Evolutionary conservation across 2,888 invertebrate species (phyloP).

Genomic region (Oeneis ivallda): DNA sequence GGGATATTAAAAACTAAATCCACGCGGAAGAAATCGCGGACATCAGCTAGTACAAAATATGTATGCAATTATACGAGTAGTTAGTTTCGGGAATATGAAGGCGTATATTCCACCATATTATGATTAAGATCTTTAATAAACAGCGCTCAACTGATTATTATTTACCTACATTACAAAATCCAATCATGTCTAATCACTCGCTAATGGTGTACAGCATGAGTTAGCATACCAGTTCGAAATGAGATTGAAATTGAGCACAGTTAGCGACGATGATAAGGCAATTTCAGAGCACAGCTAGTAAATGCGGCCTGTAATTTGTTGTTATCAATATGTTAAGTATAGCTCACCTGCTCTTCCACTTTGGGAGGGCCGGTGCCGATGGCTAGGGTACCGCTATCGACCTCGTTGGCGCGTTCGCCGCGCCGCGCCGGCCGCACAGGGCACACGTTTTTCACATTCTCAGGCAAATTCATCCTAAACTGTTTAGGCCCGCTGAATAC

Average conservation of each 20-base stretch:
- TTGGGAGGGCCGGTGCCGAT: constrained; percentile 68
- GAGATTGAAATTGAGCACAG: neutral
- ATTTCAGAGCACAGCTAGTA: constrained; percentile 1
- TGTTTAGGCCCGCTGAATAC: constrained; percentile 64
- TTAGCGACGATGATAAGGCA: constrained; percentile 11
- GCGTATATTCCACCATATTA: too few relatives aligned
- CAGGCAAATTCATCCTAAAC: constrained; percentile 67
- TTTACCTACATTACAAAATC: neutral
- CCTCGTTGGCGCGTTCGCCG: constrained; percentile 74
- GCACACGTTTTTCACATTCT: constrained; percentile 69
- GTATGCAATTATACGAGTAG: too few relatives aligned
- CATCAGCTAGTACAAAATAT: too few relatives aligned
- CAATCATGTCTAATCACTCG: neutral
- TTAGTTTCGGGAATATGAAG: too few relatives aligned
- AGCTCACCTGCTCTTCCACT: constrained; percentile 80
- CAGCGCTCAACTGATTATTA: neutral
- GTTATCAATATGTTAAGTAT: constrained; percentile 77
- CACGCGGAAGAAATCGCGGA: too few relatives aligned
- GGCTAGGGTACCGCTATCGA: constrained; percentile 78
- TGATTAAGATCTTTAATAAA: neutral
- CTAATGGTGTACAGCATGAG: constrained; percentile 1
- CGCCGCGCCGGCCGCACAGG: constrained; percentile 76
- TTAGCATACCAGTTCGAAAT: constrained; percentile 4
- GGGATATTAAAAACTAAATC: too few relatives aligned
- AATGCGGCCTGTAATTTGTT: constrained; percentile 63